Base-by-base conservation (phyloP, 2,797 vertebrate species). In the Dicrostonyx torquatus region DNA sequence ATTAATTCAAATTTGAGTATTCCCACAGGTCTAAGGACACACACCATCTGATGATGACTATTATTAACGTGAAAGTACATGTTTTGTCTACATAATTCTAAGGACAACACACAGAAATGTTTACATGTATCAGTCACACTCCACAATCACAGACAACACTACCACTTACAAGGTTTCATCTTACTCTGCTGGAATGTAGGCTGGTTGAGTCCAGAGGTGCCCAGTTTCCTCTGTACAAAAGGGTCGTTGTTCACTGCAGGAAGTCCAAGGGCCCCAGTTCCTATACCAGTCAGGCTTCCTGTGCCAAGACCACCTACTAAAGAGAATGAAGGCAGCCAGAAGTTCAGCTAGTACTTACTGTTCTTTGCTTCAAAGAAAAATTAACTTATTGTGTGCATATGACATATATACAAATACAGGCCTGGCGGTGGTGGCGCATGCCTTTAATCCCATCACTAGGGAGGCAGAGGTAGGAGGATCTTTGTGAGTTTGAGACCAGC, bases 111-210 rank as follows among this genome's bases (percentile, higher is more conserved):
- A 77, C 15, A 83, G 10, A 86, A 76, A 37, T 98, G 98, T 92
- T 98, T 97, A 97, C 98, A 98, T 98, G 97, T 87, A 97, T 98
- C 97, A 98, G 96, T 98, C 98, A 98, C 98, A 96, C 99, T 98
- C 98, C 99, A 98, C 98, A 99, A 98, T 98, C 99, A 98, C 98
- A 99, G 98, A 98, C 98, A 99, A 98, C 98, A 99, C 98, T 99
- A 99, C 99, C 99, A 99, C 99, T 99, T 99, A 99, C 98, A 99
- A 99, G 99, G 98, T 99, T 99, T 99, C 98, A 99, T 99, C 99
- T 99, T 99, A 99, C 99, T 99, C 99, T 99, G 99, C 99, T 99
- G 99, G 98, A 99, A 99, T 98, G 99, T 99, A 60, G 99, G 98
- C 76, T 99, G 99, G 98, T 99, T 99, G 98, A 99, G 98, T 98